These are phyloP conservation scores for Formica aserva DNA, from an alignment of 2,888 invertebrate genomes.

Conservation along the genomic window DNA sequence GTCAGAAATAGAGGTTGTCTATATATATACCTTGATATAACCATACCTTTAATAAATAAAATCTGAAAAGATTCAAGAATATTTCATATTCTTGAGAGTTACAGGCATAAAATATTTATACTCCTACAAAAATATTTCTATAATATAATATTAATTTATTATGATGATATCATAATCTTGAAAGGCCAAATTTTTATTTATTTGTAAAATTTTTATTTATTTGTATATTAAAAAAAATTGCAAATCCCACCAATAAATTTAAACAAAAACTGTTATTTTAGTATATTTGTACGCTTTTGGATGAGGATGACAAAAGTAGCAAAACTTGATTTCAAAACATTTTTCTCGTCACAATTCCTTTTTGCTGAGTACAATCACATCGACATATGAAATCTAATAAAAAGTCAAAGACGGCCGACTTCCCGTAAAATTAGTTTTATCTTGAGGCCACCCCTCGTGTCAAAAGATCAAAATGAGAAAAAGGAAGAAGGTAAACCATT, in stretches of 20 bases:
- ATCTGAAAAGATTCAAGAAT: neutral
- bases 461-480: conserved; percentile 15
- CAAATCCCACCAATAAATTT: neutral
- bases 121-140: neutral
- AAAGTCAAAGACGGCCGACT: conserved; percentile 60
- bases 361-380: neutral
- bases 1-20: no score
- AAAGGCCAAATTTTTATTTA: neutral
- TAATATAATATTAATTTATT: neutral
- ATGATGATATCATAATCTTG: neutral
- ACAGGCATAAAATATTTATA: neutral
- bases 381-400: conserved; percentile 69
- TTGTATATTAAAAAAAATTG: neutral
- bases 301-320: neutral
- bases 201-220: neutral
- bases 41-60: neutral
- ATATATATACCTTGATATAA: neutral
- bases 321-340: neutral
- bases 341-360: neutral
- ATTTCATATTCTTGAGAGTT: neutral
- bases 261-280: neutral
- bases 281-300: neutral
- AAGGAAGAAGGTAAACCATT: conserved; percentile 36
- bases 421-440: conserved; percentile 69
- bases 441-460: conserved; percentile 1